phyloP scores from a whole-genome alignment of 1,140 invertebrate genomes.

The Venturia canescens region DNA sequence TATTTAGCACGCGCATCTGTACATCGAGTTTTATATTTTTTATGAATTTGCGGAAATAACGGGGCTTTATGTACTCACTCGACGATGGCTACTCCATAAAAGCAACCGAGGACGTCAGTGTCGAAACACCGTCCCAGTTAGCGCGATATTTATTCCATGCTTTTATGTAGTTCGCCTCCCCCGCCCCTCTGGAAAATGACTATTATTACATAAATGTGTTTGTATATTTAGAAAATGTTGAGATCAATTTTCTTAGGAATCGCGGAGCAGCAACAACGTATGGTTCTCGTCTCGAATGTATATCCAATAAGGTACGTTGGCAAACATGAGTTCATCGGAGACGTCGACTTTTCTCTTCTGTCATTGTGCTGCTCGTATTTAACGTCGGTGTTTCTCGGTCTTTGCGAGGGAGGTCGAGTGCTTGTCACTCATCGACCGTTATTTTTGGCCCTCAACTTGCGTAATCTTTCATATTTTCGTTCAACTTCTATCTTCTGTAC shows the following conservation, averaged over 20 bases:
- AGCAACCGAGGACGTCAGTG: no score
- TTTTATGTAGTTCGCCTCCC: no score
- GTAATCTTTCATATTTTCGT: slow-evolving; percentile 59
- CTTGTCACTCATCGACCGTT: slow-evolving; percentile 71
- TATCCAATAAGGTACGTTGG: neutral
- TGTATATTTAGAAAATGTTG: slow-evolving; percentile 17
- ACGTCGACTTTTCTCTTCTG: slow-evolving; percentile 29
- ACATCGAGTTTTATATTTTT: neutral
- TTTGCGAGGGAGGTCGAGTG: slow-evolving; percentile 61
- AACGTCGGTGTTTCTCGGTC: slow-evolving; percentile 54
- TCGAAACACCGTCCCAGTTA: no score
- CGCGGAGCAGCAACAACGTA: neutral
- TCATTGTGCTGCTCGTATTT: slow-evolving; percentile 59
- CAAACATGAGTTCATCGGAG: slow-evolving; percentile 3
- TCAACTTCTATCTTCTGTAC: neutral
- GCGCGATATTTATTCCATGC: no score
- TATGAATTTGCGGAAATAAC: no score
- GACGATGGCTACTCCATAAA: no score
- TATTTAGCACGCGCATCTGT: neutral
- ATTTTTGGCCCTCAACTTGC: slow-evolving; percentile 69
- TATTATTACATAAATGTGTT: neutral
- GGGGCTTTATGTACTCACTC: no score
- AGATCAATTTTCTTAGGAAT: slow-evolving; percentile 3
- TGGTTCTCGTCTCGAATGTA: slow-evolving; percentile 2
- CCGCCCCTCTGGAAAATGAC: neutral